A percentile compares a stretch with the other conserved stretches of the same genome.
Evolutionary conservation across 2,113 vertebrate species (phyloP).

Genomic region (Corythoichthys haematopterus): DNA sequence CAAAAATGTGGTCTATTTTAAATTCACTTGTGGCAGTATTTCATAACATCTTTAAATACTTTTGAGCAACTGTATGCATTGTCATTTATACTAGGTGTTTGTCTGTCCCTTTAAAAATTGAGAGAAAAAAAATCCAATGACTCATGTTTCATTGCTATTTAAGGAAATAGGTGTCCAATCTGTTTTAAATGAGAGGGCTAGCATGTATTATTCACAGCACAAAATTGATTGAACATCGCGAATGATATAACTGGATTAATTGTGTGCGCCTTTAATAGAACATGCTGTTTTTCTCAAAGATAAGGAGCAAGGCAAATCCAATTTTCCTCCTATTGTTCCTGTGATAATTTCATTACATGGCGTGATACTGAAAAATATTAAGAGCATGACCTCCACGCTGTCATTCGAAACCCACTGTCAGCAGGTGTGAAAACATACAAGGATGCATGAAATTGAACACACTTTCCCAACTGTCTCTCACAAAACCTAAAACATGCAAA

Average conservation of each 20-base stretch:
- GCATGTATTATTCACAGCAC: too few species aligned
- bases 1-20: too few species aligned
- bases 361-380: neutral
- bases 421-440: neutral
- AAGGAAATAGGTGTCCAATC: too few species aligned
- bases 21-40: too few species aligned
- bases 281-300: neutral
- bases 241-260: neutral
- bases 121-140: too few species aligned
- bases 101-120: too few species aligned
- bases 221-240: too few species aligned
- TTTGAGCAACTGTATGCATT: too few species aligned
- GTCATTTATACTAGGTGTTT: too few species aligned
- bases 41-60: too few species aligned
- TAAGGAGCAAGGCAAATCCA: neutral
- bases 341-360: constrained; percentile 15
- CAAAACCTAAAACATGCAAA: neutral
- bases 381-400: neutral
- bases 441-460: constrained; percentile 21
- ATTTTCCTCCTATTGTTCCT: constrained; percentile 10
- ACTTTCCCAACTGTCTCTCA: constrained; percentile 13
- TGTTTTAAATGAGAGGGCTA: too few species aligned
- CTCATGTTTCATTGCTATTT: too few species aligned
- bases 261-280: constrained; percentile 1
- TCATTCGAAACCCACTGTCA: constrained; percentile 8